These are phyloP conservation scores for Ochropleura plecta DNA, from an alignment of 2,888 invertebrate genomes.

Conservation along the genomic window DNA sequence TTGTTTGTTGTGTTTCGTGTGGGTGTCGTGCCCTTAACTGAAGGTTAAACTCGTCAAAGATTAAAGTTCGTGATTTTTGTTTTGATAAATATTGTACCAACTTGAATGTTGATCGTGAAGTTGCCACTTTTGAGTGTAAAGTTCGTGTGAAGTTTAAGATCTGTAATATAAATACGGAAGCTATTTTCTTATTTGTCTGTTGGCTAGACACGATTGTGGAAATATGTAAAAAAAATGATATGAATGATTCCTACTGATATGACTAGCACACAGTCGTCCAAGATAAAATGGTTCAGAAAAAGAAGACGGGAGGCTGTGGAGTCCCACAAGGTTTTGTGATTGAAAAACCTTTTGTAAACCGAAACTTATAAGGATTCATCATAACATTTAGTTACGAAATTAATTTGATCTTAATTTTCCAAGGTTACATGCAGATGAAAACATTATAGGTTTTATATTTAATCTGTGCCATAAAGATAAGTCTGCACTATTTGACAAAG, in stretches of 20 bases:
- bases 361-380: neutral
- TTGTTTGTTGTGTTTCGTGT: conserved; percentile 61
- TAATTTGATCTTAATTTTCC: conserved; percentile 37
- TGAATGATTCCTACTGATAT: neutral
- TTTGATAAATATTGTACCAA: conserved; percentile 39
- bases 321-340: neutral
- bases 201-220: neutral
- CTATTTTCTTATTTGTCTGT: neutral
- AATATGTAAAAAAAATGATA: neutral
- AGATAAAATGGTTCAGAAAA: neutral
- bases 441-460: conserved; percentile 40
- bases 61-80: conserved; percentile 49
- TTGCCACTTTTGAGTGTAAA: conserved; percentile 8
- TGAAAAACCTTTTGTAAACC: neutral
- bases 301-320: neutral
- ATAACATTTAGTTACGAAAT: conserved; percentile 23
- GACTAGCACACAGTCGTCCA: neutral
- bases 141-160: conserved; percentile 21
- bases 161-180: conserved; percentile 25
- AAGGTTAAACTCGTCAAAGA: conserved; percentile 61
- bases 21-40: conserved; percentile 64
- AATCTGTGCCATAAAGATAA: conserved; percentile 58
- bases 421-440: conserved; percentile 43
- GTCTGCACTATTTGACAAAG: conserved; percentile 50
- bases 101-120: conserved; percentile 17